Percentiles rank a stretch among this genome's conserved stretches.
Evolutionary conservation across 2,888 invertebrate genomes (phyloP).

Genomic region (Harpalus rubripes): DNA sequence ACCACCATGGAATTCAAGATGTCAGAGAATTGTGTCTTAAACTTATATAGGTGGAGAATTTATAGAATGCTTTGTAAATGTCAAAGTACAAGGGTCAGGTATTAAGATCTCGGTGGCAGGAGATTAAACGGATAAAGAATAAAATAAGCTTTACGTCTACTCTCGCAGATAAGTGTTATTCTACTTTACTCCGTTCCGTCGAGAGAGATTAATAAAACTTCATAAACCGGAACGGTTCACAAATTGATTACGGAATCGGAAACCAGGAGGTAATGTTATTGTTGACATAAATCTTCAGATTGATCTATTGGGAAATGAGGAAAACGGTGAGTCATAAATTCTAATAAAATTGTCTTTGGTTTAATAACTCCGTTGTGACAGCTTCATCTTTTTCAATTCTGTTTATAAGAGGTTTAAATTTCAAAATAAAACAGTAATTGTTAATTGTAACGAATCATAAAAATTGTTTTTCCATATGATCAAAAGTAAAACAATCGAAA

Average conservation of each 20-base stretch:
- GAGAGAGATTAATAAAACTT: conserved; percentile 10
- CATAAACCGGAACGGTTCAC: neutral
- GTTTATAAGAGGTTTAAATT: no score
- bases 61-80: no score
- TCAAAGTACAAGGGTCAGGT: conserved; percentile 1
- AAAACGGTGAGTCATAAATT: neutral
- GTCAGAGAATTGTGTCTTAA: no score
- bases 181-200: neutral
- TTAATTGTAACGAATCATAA: no score
- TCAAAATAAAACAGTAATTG: no score
- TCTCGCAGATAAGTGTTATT: conserved; percentile 2
- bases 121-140: neutral
- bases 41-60: no score
- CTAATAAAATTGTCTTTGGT: neutral
- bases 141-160: neutral
- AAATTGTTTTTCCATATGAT: no score
- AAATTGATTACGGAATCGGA: neutral
- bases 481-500: no score
- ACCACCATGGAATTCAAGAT: no score
- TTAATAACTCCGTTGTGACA: neutral
- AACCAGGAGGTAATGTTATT: neutral
- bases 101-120: neutral
- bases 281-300: conserved; percentile 3
- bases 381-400: no score
- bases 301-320: conserved; percentile 8